Evolutionary conservation across 2,888 invertebrate species (phyloP), one percentile per base, ranked within the genome.

Genomic region (Synergus itoensis): DNA sequence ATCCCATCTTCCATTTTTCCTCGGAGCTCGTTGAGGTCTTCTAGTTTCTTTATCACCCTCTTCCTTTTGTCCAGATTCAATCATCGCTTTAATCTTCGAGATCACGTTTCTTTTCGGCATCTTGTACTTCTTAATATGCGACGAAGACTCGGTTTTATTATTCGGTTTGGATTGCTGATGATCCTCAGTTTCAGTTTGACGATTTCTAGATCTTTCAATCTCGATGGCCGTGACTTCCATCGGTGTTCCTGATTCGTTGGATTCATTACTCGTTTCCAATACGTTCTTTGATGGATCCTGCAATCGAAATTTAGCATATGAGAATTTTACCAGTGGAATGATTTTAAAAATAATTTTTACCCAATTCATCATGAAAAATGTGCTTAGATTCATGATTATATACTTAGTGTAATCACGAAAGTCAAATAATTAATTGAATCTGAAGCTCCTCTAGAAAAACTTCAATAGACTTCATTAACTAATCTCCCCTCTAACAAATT

Each of bases 91-190:
- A 67, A 96, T 94, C 92, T 96, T 96, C 81, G 96, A 96, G 79
- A 95, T 94, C 64, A 96, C 96, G 90, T 96, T 96, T 87, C 96
- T 94, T 88, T 96, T 96, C 63, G 96, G 96, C 95, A 96, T 96
- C 93, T 96, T 96, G 89, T 95, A 95, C 90, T 96, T 96, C 87
- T 96, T 96, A 79, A 95, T 89, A 78, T 94, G 89, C 9, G 88
- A 84, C 14, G 84, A 81, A 14, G 88, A 84, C 43, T 92, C 91
- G 16, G 87, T 75, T 75, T 89, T 89, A 77, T 82, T 87, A 40
- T 81, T 80, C 7, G 80, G 84, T 45, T 82, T 80, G 67, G 78
- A 64, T 77, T 78, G 78, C 62, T 80, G 65, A 18, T 88, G 43
- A 57, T 85, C n/a, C 81, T 85, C 0, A 77, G 48, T 64, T 88